Evolutionary conservation across 2,797 vertebrate genomes (phyloP).

Genomic region (Enoplosus armatus): DNA sequence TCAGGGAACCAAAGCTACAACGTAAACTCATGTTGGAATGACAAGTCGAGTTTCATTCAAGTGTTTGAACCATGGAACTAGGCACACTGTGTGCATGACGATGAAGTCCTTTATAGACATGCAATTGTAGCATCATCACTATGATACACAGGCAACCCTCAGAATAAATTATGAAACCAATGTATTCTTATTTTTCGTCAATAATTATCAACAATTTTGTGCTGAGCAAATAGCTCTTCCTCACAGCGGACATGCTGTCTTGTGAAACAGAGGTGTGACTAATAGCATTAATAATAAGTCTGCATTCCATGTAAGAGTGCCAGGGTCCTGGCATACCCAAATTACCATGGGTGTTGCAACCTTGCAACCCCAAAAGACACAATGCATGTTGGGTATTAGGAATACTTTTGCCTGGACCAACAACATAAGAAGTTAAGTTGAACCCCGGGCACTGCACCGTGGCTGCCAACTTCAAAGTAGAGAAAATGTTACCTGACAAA

Average conservation of each 20-base stretch:
- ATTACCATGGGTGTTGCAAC: slow-evolving; percentile 20
- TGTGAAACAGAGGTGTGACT: slow-evolving; percentile 46
- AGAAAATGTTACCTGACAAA: slow-evolving; percentile 19
- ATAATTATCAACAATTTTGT: background rate
- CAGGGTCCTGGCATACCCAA: slow-evolving; percentile 22
- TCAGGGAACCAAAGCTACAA: slow-evolving; percentile 45
- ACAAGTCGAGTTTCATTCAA: slow-evolving; percentile 37
- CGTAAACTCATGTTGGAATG: slow-evolving; percentile 36
- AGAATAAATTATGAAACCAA: background rate
- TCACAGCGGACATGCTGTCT: slow-evolving; percentile 32
- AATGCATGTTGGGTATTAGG: background rate
- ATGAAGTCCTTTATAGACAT: background rate
- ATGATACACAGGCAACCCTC: background rate
- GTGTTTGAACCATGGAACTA: slow-evolving; percentile 16
- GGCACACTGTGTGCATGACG: slow-evolving; percentile 6
- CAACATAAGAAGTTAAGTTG: slow-evolving; percentile 27
- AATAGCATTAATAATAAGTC: slow-evolving; percentile 32
- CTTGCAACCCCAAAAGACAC: slow-evolving; percentile 14
- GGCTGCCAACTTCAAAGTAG: slow-evolving; percentile 31
- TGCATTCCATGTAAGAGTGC: slow-evolving; percentile 25
- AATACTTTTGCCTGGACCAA: background rate
- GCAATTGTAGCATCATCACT: background rate
- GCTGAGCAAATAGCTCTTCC: background rate
- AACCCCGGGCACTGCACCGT: background rate
- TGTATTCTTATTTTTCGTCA: background rate